Conservation (phyloP, 2,797 vertebrate species). For the Poecile montanus region DNA sequence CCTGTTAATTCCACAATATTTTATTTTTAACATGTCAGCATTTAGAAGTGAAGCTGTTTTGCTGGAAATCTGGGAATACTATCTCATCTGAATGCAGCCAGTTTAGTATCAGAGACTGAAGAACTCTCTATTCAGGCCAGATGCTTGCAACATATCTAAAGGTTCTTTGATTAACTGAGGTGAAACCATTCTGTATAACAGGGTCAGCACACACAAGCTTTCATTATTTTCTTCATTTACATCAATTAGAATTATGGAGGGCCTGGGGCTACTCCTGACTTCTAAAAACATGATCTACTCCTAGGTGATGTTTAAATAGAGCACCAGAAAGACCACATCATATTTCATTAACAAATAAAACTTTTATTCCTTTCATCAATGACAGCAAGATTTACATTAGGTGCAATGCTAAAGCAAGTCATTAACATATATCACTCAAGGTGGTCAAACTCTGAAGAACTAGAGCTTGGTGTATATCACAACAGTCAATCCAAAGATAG, state of each 20-base stretch:
- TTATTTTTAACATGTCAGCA: not conserved
- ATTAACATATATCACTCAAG: slow-evolving; percentile 71
- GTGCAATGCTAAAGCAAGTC: slow-evolving; percentile 46
- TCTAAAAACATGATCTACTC: slow-evolving; percentile 76
- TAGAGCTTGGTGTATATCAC: slow-evolving; percentile 42
- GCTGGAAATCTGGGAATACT: not conserved
- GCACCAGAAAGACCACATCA: slow-evolving; percentile 79
- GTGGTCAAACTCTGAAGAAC: slow-evolving; percentile 43
- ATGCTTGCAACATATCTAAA: slow-evolving; percentile 88
- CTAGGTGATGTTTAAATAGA: slow-evolving; percentile 81
- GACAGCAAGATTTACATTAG: slow-evolving; percentile 67
- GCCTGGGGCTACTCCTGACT: slow-evolving; percentile 76
- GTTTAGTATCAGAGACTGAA: slow-evolving; percentile 71
- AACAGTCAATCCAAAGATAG: slow-evolving; percentile 41
- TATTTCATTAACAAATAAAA: slow-evolving; percentile 88
- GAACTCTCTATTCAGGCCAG: slow-evolving; percentile 78
- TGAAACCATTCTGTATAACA: slow-evolving; percentile 87
- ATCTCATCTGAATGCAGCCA: slow-evolving; percentile 71
- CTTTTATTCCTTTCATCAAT: slow-evolving; percentile 70
- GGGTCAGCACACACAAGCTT: slow-evolving; percentile 87
- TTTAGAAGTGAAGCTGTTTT: not conserved
- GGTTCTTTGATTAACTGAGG: slow-evolving; percentile 95
- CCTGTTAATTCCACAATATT: not conserved
- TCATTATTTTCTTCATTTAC: slow-evolving; percentile 88
- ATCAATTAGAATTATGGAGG: slow-evolving; percentile 89